Evolutionary conservation across 2,888 invertebrate genomes (phyloP), one percentile per base, ranked within the genome.

Genomic region (Parnassius orleans): DNA sequence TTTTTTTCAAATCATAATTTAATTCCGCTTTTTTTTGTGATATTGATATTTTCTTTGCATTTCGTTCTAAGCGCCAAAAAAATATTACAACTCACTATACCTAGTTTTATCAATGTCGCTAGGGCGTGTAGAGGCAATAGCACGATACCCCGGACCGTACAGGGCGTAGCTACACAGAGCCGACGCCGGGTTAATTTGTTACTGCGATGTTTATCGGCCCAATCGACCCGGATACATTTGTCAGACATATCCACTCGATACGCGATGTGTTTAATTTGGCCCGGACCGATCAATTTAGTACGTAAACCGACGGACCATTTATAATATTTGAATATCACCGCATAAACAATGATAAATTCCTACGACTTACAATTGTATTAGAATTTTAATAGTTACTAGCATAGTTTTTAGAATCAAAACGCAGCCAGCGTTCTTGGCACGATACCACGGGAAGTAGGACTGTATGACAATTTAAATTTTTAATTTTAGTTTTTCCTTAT

Each of bases 71-170:
- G 0, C 24, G 2, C 19, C 12, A 19, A 19, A 54, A 10, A 53
- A n/a, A 2, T 3, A 43, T n/a, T 55, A 3, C 46, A 1, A 24
- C 33, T 3, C 1, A 33, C 33, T 1, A 48, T 54, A 48, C 15
- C 43, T 76, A 77, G 80, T 84, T 85, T 81, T 81, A 84, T 84
- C 81, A 82, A 83, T 82, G 83, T 81, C 81, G 79, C 79, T 81
- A 79, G 73, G 73, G 74, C 68, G 73, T 71, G 77, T 79, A 77
- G 82, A 84, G 72, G 74, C 77, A 82, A 83, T 84, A 84, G 76
- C 75, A 70, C 61, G 63, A 53, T 48, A 55, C 44, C 54, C 54
- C 65, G 66, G 66, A 67, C 66, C 66, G 66, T 67, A 71, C 66
- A 65, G 67, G 12, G 67, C 64, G 65, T 65, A 64, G 65, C 66